Percentiles rank a stretch among this genome's conserved stretches.
These are phyloP conservation scores for Mylabris phalerata DNA, from an alignment of 1,140 invertebrate genomes.

Conservation along the genomic window DNA sequence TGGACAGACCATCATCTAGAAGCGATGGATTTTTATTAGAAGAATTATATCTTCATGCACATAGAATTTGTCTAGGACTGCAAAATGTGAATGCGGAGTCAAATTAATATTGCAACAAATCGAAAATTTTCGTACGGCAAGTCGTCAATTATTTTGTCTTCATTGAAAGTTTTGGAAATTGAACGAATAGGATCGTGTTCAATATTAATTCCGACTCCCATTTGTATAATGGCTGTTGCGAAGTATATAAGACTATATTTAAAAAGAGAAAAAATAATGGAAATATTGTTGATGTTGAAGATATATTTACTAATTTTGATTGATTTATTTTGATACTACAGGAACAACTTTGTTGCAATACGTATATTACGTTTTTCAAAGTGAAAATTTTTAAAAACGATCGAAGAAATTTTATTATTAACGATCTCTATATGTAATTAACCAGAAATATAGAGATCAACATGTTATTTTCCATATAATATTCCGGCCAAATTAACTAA, in stretches of 20 bases:
- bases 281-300: conserved; percentile 36
- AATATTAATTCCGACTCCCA: conserved; percentile 34
- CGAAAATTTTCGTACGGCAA: conserved; percentile 11
- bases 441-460: too few relatives aligned
- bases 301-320: conserved; percentile 29
- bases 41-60: conserved; percentile 38
- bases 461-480: conserved; percentile 7
- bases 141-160: conserved; percentile 30
- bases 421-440: too few relatives aligned
- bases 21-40: conserved; percentile 30
- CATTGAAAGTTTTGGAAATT: background rate
- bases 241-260: conserved; percentile 35
- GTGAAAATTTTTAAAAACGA: background rate
- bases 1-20: conserved; percentile 22
- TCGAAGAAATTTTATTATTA: too few relatives aligned
- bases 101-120: conserved; percentile 21
- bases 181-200: background rate
- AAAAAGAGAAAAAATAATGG: too few relatives aligned
- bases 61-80: conserved; percentile 41
- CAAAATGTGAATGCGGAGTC: conserved; percentile 33
- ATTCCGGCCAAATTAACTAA: conserved; percentile 10
- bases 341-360: conserved; percentile 25
- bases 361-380: conserved; percentile 10
- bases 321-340: conserved; percentile 25
- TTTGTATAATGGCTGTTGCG: conserved; percentile 38